phyloP scores from a whole-genome alignment of 2,888 invertebrate species.

The Epistrophe grossulariae region DNA sequence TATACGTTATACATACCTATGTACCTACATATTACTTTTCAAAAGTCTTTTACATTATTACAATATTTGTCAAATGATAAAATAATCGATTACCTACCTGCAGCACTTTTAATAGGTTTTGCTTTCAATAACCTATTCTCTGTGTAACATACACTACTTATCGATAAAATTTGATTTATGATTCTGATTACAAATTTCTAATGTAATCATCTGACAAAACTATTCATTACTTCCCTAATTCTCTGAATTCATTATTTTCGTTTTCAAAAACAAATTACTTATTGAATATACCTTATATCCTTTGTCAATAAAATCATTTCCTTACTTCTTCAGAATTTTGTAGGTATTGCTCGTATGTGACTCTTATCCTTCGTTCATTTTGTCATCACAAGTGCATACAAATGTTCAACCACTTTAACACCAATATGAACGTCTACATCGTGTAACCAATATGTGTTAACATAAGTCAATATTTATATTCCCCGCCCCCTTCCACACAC shows the following conservation, averaged over 20 bases:
- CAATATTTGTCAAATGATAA: background rate
- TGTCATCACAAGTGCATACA: background rate
- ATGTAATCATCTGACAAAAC: background rate
- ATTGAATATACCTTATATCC: background rate
- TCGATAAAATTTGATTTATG: background rate
- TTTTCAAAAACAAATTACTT: background rate
- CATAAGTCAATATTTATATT: constrained; percentile 22
- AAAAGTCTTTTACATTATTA: no score
- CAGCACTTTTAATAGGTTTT: background rate
- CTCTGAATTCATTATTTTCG: background rate
- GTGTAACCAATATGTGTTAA: constrained; percentile 13
- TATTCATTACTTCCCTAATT: background rate
- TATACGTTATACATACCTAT: no score
- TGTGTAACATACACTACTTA: background rate
- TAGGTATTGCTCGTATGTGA: background rate
- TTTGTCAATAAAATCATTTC: constrained; percentile 13
- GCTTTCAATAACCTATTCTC: background rate
- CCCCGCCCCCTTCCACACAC: background rate
- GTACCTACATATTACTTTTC: background rate
- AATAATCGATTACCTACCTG: background rate
- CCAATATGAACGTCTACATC: background rate
- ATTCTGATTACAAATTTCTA: background rate
- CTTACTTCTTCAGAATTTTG: background rate
- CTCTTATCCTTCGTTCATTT: background rate
- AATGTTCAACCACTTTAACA: background rate